Evolutionary conservation across 1,140 invertebrate genomes (phyloP), one percentile per base, ranked within the genome.

Genomic region (Palaemon carinicauda): DNA sequence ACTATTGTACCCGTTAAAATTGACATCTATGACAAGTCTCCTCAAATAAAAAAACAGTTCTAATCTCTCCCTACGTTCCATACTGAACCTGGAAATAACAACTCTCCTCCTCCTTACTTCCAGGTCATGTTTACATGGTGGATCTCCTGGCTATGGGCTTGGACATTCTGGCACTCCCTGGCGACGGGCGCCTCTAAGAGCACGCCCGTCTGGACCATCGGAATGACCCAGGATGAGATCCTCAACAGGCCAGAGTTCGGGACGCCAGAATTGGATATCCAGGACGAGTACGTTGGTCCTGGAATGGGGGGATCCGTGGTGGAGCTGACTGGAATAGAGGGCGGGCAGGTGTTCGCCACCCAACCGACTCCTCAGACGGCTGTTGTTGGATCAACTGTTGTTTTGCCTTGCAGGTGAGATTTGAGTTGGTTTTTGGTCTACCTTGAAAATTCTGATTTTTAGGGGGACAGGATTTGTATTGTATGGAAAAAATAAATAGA

Each of bases 401-500:
- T 85, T 52, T 54, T 85, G 53, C 82, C 82, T 41, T 85, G 82
- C 82, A 85, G 82, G 82, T 85, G 73, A 77, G 81, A n/a, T n/a
- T n/a, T n/a, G n/a, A n/a, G n/a, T n/a, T n/a, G n/a, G n/a, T n/a
- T n/a, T n/a, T n/a, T n/a, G n/a, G n/a, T n/a, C n/a, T n/a, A n/a
- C n/a, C n/a, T n/a, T n/a, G n/a, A n/a, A n/a, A n/a, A n/a, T n/a
- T n/a, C n/a, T n/a, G n/a, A n/a, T 27, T 41, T 3, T 27, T 19
- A n/a, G n/a, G n/a, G n/a, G 21, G n/a, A n/a, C n/a, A n/a, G n/a
- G n/a, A n/a, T n/a, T n/a, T n/a, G n/a, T n/a, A n/a, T n/a, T n/a
- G n/a, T n/a, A n/a, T n/a, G n/a, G n/a, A n/a, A n/a, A n/a, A n/a
- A n/a, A n/a, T n/a, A n/a, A n/a, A n/a, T n/a, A n/a, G n/a, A n/a